Base-by-base conservation (phyloP, 1,140 invertebrate species). In the Drosophila nannoptera region DNA sequence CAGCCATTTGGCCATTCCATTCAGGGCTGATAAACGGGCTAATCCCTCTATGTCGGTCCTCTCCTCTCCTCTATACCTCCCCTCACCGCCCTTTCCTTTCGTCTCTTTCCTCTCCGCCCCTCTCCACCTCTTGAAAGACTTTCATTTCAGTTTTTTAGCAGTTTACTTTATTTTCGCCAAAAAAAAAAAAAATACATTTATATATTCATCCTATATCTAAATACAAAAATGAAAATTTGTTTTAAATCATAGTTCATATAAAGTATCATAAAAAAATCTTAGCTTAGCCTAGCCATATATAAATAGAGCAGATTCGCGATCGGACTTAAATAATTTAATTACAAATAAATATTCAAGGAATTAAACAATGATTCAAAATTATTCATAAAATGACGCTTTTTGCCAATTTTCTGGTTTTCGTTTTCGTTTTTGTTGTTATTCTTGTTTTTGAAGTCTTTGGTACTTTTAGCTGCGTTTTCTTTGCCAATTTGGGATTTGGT, bases 381-480 rank as follows among this genome's bases (percentile, higher is more conserved):
- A 43, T 7, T 43, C 12, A 43, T 69, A 46, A 54, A 59, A 38
- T 64, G 35, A 76, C 55, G 66, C 66, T 58, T 52, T 68, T 50
- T 69, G 69, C 69, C 73, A 77, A 69, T 43, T 43, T 22, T 22
- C 22, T 22, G 22, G 50, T 72, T 46, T 52, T 64, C 35, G 42
- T 50, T 64, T 45, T 54, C 71, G 7, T 65, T 60, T 33, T 55
- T 64, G 49, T 54, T 75, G 7, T 65, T 60, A 38, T 55, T 33
- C 31, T 62, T 56, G 16, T 73, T 67, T 46, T 65, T 50, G 36
- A 71, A 71, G 62, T 88, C 87, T 88, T 88, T 88, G 87, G 87
- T 88, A 82, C 77, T 76, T 80, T 88, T 88, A 88, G 87, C 87
- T 88, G 86, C 64, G 65, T 76, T 76, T 70, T 76, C 52, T 64